phyloP scores from a whole-genome alignment of 2,888 invertebrate species.

The Andrena camellia region DNA sequence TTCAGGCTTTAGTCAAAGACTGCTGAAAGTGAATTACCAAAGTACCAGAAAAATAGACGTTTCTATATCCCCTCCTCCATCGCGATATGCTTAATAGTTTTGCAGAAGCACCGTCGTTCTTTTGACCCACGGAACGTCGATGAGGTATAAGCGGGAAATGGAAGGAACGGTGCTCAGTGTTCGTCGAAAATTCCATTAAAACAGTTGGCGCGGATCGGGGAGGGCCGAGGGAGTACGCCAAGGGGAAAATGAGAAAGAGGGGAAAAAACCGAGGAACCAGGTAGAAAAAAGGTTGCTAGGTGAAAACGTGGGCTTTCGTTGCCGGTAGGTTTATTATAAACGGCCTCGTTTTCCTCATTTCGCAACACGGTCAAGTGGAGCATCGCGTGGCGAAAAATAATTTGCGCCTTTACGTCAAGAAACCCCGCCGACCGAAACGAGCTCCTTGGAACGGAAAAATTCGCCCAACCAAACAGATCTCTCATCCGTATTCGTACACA shows the following conservation, averaged over 20 bases:
- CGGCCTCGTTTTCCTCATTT: constrained; percentile 74
- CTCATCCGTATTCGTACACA: background rate
- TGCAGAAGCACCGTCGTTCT: constrained; percentile 12
- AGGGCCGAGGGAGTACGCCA: constrained; percentile 51
- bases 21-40: too few relatives aligned
- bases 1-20: too few relatives aligned
- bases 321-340: constrained; percentile 74
- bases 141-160: constrained; percentile 31
- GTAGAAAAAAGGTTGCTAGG: constrained; percentile 27
- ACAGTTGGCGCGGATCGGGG: constrained; percentile 52
- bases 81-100: constrained; percentile 34
- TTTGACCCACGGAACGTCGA: constrained; percentile 2
- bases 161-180: constrained; percentile 24
- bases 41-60: too few relatives aligned
- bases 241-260: constrained; percentile 17
- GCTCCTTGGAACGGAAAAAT: constrained; percentile 21
- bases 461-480: constrained; percentile 5
- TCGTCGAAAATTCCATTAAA: constrained; percentile 68
- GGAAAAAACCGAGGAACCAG: constrained; percentile 18
- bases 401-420: constrained; percentile 61
- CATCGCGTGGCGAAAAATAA: constrained; percentile 75
- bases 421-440: constrained; percentile 30
- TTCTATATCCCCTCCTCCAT: background rate
- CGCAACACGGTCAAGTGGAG: constrained; percentile 73
- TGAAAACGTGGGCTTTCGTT: constrained; percentile 61